Evolutionary conservation across 1,140 invertebrate genomes (phyloP).

Genomic region (Philotrypesis tridentata): DNA sequence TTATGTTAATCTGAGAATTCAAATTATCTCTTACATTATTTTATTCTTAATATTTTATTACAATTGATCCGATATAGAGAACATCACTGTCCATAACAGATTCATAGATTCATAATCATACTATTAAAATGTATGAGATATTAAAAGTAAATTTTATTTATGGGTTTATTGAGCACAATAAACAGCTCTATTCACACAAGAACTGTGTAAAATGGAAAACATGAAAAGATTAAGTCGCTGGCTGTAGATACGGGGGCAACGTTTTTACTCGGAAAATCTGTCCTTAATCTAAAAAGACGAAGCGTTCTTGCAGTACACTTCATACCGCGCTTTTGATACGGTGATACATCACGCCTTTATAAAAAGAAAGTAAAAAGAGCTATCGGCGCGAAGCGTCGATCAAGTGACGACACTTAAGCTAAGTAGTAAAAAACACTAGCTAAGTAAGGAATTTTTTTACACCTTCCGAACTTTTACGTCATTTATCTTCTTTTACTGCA

Average conservation of each 20-base stretch:
- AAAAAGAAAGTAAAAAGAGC: not conserved
- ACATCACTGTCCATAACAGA: no score
- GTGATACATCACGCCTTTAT: not conserved
- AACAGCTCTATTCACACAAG: no score
- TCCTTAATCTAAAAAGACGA: not conserved
- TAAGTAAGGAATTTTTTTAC: not conserved
- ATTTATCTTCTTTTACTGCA: not conserved
- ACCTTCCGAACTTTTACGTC: not conserved
- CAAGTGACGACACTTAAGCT: not conserved
- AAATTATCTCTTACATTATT: no score
- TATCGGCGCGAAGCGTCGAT: not conserved
- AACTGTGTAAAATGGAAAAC: not conserved
- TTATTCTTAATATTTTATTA: no score
- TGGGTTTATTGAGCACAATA: no score
- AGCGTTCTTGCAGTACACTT: not conserved
- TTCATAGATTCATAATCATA: no score
- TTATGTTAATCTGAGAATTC: no score
- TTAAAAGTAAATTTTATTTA: no score
- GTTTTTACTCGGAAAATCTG: not conserved
- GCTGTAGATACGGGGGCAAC: not conserved
- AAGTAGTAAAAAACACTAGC: not conserved
- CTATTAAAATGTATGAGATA: no score
- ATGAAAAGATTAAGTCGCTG: not conserved
- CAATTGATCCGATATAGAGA: no score
- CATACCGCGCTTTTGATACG: not conserved